Evolutionary conservation across 2,888 invertebrate genomes (phyloP).

Genomic region (Ligdia adustata): DNA sequence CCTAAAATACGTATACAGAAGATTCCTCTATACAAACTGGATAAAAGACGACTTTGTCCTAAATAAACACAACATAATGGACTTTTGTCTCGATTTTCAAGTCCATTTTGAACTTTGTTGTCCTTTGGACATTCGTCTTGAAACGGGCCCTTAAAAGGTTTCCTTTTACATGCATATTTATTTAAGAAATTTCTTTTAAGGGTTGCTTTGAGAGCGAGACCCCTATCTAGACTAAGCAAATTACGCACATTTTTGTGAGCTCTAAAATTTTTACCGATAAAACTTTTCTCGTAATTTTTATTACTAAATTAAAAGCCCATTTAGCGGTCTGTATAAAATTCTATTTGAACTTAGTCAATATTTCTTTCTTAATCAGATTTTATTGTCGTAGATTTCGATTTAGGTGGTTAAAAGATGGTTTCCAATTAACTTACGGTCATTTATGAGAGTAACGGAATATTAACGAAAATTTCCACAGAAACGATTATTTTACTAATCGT

Average conservation of each 20-base stretch:
- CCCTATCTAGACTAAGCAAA: too few species aligned
- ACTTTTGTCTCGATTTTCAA: conserved; percentile 27
- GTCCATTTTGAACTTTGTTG: conserved; percentile 22
- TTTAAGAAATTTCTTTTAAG: too few species aligned
- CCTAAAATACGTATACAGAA: conserved; percentile 22
- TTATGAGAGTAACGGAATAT: conserved; percentile 4
- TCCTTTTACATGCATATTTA: not conserved
- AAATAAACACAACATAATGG: conserved; percentile 36
- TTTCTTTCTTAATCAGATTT: conserved; percentile 9
- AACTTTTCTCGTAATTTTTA: too few species aligned
- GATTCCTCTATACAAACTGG: conserved; percentile 16
- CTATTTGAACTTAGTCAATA: conserved; percentile 4
- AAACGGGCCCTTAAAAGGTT: conserved; percentile 29
- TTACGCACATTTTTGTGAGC: too few species aligned
- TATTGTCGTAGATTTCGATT: conserved; percentile 5
- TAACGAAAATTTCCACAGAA: too few species aligned
- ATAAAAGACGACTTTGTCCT: conserved; percentile 28
- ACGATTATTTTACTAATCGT: too few species aligned
- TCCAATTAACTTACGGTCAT: conserved; percentile 1
- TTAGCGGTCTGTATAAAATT: not conserved
- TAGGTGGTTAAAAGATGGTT: not conserved
- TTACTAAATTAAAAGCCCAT: conserved; percentile 1
- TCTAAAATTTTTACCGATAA: too few species aligned
- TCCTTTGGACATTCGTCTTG: conserved; percentile 27
- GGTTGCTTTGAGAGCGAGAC: too few species aligned